Percentiles rank a stretch among this genome's conserved stretches.
phyloP scores from a whole-genome alignment of 2,797 vertebrate genomes.

The Enteromius thamalakanensis region DNA sequence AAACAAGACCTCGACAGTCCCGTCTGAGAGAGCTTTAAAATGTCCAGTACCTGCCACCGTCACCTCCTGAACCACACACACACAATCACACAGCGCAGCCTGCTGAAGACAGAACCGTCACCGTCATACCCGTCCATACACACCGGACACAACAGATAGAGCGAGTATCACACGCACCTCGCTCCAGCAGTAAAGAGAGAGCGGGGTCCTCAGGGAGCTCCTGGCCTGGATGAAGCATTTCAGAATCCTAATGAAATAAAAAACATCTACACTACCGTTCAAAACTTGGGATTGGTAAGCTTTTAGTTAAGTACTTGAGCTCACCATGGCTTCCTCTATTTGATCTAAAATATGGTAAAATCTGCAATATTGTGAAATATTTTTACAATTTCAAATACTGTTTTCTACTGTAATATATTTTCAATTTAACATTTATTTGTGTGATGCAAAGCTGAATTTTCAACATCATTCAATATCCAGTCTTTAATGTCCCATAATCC shows the following conservation, averaged over 20 bases:
- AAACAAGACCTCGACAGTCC: conserved; percentile 49
- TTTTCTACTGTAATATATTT: neutral
- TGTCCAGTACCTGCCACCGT: conserved; percentile 12
- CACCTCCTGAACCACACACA: conserved; percentile 24
- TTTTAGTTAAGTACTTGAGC: neutral
- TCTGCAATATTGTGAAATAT: neutral
- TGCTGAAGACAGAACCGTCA: conserved; percentile 8
- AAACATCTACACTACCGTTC: neutral
- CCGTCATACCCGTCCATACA: neutral
- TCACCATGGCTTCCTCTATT: neutral
- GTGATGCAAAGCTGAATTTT: neutral
- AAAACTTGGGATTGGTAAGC: neutral
- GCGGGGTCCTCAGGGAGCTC: conserved; percentile 60
- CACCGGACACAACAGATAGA: neutral
- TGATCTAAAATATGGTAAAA: neutral
- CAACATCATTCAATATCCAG: neutral
- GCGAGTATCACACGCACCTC: conserved; percentile 52
- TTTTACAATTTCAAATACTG: neutral
- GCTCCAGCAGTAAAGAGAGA: conserved; percentile 69
- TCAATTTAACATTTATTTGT: neutral
- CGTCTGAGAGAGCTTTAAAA: conserved; percentile 52
- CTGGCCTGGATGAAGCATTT: conserved; percentile 68
- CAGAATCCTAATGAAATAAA: conserved; percentile 71
- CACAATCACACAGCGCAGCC: conserved; percentile 23
- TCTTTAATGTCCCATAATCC: neutral